These are phyloP conservation scores for Oryzias celebensis DNA, from an alignment of 2,113 vertebrate genomes.

Conservation along the genomic window DNA sequence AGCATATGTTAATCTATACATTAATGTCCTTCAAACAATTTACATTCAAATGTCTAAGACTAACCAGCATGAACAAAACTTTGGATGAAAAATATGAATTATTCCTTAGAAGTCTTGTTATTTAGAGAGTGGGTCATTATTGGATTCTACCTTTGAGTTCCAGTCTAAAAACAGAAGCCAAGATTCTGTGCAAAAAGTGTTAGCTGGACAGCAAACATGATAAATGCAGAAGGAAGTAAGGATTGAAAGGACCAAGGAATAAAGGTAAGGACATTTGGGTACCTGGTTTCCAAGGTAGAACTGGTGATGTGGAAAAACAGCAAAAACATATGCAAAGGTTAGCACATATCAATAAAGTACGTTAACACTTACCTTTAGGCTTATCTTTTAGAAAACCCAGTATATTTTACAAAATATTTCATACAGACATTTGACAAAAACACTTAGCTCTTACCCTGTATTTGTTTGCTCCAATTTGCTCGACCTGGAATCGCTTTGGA, in stretches of 20 bases:
- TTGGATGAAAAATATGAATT: too few species aligned
- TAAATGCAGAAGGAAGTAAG: slow-evolving; percentile 39
- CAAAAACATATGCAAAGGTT: slow-evolving; percentile 59
- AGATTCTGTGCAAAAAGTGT: slow-evolving; percentile 56
- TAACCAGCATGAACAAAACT: too few species aligned
- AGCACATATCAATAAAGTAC: slow-evolving; percentile 32
- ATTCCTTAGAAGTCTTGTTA: too few species aligned
- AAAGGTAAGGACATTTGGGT: slow-evolving; percentile 70
- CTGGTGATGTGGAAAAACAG: slow-evolving; percentile 89
- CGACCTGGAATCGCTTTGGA: slow-evolving; percentile 98
- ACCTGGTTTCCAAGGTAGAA: slow-evolving; percentile 99
- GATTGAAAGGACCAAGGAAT: slow-evolving; percentile 32
- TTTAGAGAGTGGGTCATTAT: too few species aligned
- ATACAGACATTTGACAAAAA: not conserved
- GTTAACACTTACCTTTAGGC: slow-evolving; percentile 27
- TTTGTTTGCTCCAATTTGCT: slow-evolving; percentile 98
- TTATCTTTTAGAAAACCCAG: not conserved
- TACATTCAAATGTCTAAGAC: too few species aligned
- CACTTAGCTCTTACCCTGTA: slow-evolving; percentile 82
- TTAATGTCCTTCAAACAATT: too few species aligned
- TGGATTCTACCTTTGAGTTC: slow-evolving; percentile 74
- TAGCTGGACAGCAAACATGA: slow-evolving; percentile 55
- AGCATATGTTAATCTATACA: too few species aligned
- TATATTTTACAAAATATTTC: not conserved
- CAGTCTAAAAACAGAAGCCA: slow-evolving; percentile 52